Conservation (phyloP, 2,113 vertebrate genomes). For the Apistogramma diplotaenia region DNA sequence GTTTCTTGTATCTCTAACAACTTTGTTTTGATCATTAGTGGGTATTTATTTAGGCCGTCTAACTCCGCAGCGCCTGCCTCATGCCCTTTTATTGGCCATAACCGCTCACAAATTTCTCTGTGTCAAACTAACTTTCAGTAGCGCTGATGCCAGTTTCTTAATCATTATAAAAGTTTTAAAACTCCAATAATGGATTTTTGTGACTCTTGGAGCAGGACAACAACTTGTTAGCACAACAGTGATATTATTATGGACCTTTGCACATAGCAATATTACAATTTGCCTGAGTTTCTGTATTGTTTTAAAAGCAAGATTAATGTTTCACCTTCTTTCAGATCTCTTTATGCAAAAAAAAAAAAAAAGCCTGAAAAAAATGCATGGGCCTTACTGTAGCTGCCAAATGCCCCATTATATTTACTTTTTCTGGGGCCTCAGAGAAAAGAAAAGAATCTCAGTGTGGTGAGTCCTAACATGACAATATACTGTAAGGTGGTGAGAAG, state of each 20-base stretch:
- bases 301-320: background rate
- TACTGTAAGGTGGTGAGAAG: too few relatives aligned
- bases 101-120: background rate
- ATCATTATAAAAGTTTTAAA: background rate
- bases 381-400: background rate
- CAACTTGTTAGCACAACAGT: background rate
- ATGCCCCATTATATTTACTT: background rate
- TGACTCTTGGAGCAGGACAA: background rate
- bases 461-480: too few relatives aligned
- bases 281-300: background rate
- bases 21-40: background rate
- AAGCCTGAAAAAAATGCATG: background rate
- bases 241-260: background rate
- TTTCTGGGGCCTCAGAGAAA: too few relatives aligned
- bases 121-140: background rate
- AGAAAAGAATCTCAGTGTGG: too few relatives aligned
- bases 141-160: background rate
- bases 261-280: background rate
- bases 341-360: background rate
- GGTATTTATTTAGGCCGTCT: background rate
- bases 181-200: background rate
- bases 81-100: background rate
- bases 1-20: background rate
- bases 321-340: background rate
- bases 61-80: background rate